Conservation (phyloP, 2,797 vertebrate species). For the Falco berigora region DNA sequence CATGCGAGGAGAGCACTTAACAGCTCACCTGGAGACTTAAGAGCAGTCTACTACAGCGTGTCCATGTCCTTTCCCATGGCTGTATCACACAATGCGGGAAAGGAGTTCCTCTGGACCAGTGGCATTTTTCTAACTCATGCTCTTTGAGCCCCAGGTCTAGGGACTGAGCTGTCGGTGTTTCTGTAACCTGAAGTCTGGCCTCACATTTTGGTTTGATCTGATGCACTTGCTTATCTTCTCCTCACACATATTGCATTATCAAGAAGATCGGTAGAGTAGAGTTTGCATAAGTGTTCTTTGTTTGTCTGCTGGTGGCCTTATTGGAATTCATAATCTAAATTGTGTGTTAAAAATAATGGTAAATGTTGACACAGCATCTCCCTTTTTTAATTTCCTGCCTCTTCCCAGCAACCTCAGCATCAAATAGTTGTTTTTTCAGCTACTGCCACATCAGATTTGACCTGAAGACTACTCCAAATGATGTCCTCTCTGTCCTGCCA, state of each 20-base stretch:
- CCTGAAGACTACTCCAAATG: neutral
- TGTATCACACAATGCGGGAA: neutral
- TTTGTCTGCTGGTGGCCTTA: neutral
- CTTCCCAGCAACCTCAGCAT: neutral
- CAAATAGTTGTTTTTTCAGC: neutral
- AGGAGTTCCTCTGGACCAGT: neutral
- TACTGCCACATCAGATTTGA: neutral
- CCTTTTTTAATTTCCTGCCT: conserved; percentile 15
- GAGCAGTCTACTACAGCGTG: neutral
- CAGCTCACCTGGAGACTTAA: neutral
- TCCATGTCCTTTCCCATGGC: neutral
- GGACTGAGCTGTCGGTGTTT: neutral
- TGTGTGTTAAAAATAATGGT: neutral
- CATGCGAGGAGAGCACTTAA: neutral
- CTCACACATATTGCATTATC: neutral
- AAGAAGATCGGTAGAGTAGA: neutral
- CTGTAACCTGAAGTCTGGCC: neutral
- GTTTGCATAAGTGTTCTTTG: neutral
- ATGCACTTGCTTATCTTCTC: neutral
- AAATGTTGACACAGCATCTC: neutral
- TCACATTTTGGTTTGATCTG: neutral
- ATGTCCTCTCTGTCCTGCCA: neutral
- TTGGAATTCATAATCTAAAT: neutral
- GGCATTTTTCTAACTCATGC: neutral
- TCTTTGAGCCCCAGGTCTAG: neutral